A percentile compares a stretch with the other conserved stretches of the same genome.
Evolutionary conservation across 1,140 invertebrate genomes (phyloP).

Genomic region (Aphaenogaster ashmeadi): DNA sequence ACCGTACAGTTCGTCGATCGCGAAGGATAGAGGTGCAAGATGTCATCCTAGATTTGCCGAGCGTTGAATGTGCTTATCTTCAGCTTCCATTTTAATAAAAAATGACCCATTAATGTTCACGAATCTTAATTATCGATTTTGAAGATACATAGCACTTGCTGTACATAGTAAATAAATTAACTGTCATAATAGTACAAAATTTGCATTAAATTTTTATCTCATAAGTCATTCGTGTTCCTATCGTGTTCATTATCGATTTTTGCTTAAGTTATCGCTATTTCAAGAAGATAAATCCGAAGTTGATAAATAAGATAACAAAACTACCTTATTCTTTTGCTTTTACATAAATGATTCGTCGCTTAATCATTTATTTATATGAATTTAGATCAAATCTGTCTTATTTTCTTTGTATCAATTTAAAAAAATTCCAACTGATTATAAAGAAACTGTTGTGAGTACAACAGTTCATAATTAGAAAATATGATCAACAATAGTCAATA

Average conservation of each 20-base stretch:
- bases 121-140: neutral
- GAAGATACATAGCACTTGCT: neutral
- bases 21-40: neutral
- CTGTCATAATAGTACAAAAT: neutral
- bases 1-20: conserved; percentile 4
- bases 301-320: neutral
- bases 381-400: neutral
- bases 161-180: neutral
- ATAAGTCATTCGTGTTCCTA: neutral
- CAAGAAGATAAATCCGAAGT: neutral
- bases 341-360: neutral
- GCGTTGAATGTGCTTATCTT: neutral
- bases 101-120: neutral
- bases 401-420: neutral
- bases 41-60: conserved; percentile 29
- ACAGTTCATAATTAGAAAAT: neutral
- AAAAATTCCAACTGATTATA: neutral
- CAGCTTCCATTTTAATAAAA: neutral
- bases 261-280: neutral
- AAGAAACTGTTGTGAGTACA: neutral
- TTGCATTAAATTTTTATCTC: neutral
- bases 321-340: neutral
- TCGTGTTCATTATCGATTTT: neutral
- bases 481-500: neutral
- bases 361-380: neutral